Evolutionary conservation across 2,113 vertebrate species (phyloP).

Genomic region (Pampusana beccarii): DNA sequence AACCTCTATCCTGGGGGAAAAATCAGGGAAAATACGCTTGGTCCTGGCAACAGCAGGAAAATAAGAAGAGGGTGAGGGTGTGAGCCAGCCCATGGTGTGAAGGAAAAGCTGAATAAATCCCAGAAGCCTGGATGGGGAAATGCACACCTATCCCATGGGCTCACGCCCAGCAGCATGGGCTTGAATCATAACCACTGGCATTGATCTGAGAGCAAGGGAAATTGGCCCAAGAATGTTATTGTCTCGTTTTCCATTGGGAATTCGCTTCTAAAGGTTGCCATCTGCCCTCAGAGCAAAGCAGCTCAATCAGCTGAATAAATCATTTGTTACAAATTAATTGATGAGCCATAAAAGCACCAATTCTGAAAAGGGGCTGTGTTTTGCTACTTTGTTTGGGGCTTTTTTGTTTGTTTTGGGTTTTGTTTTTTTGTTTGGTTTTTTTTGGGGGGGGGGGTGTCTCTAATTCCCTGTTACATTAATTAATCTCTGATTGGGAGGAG

Average conservation of each 20-base stretch:
- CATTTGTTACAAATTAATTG: constrained; percentile 22
- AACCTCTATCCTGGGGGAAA: fast-evolving
- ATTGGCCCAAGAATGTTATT: not conserved
- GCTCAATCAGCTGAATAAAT: constrained; percentile 36
- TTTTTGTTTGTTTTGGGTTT: not conserved
- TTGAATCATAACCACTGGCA: not conserved
- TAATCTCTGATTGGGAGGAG: not conserved
- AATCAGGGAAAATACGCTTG: not conserved
- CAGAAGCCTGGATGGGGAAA: not conserved
- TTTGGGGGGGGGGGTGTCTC: not conserved
- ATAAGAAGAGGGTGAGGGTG: not conserved
- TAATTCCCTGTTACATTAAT: not conserved
- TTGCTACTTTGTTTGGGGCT: too few relatives aligned
- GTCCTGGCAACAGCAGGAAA: not conserved
- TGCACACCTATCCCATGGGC: not conserved
- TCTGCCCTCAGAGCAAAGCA: constrained; percentile 2
- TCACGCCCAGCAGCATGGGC: not conserved
- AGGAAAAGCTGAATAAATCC: not conserved
- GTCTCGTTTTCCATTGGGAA: constrained; percentile 9
- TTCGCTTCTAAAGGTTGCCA: not conserved
- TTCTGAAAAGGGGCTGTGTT: not conserved
- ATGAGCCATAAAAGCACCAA: not conserved
- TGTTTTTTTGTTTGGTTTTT: not conserved
- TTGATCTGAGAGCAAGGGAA: not conserved
- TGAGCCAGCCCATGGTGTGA: not conserved